Evolutionary conservation across 2,888 invertebrate genomes (phyloP).

Genomic region (Parnassius glacialis): DNA sequence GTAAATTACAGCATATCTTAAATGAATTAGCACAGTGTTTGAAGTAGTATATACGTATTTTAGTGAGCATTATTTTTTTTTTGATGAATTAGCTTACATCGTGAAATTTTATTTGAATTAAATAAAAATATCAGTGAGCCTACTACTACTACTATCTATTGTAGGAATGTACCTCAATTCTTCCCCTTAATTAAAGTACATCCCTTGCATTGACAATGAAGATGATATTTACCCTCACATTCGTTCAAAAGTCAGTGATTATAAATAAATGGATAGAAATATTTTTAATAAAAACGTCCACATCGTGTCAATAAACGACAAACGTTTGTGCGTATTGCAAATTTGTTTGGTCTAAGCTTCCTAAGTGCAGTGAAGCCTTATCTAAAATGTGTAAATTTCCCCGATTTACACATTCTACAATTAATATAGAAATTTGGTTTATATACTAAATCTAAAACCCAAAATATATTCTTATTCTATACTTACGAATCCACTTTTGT

Average conservation of each 20-base stretch:
- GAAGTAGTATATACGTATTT: conserved; percentile 58
- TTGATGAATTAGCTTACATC: conserved; percentile 58
- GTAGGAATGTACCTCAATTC: conserved; percentile 59
- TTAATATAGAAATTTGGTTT: conserved; percentile 43
- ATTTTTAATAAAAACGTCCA: conserved; percentile 34
- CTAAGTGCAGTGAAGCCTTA: conserved; percentile 62
- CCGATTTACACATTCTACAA: conserved; percentile 66
- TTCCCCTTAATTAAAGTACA: conserved; percentile 77
- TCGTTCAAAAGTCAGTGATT: conserved; percentile 35
- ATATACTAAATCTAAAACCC: conserved; percentile 36
- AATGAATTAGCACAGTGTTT: conserved; percentile 76
- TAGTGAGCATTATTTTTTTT: conserved; percentile 71
- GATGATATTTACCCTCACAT: conserved; percentile 37
- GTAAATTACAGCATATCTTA: conserved; percentile 76
- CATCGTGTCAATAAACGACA: conserved; percentile 37
- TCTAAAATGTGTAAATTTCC: conserved; percentile 74
- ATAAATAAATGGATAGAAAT: conserved; percentile 24
- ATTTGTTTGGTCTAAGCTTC: conserved; percentile 60
- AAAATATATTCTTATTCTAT: conserved; percentile 46
- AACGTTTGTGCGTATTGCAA: conserved; percentile 67
- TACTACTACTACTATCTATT: conserved; percentile 38
- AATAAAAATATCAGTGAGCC: conserved; percentile 41
- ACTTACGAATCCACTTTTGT: conserved; percentile 65
- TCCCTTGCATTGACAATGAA: conserved; percentile 50
- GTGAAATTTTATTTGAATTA: conserved; percentile 47